Conservation (phyloP, 2,113 vertebrate genomes). For the Grantiella picta region DNA sequence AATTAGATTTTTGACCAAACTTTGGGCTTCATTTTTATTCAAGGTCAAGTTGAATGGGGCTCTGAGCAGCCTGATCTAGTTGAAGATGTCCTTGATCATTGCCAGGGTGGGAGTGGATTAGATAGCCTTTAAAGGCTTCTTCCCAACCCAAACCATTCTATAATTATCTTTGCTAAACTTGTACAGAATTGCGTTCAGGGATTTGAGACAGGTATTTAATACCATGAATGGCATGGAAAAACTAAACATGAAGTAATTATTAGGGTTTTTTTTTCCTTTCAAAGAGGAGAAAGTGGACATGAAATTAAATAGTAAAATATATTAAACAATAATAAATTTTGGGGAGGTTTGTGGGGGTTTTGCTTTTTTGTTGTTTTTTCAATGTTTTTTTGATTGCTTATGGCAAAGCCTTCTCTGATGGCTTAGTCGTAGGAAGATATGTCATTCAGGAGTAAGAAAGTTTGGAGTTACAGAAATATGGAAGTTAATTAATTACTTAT, state of each 20-base stretch:
- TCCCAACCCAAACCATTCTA: not conserved
- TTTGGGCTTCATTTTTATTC: not conserved
- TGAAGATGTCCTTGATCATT: not conserved
- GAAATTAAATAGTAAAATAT: not conserved
- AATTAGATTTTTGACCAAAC: not conserved
- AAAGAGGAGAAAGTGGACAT: not conserved
- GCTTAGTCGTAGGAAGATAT: not conserved
- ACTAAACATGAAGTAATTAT: not conserved
- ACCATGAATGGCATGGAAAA: not conserved
- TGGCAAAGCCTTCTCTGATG: not conserved
- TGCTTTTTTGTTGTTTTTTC: not conserved
- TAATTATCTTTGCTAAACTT: not conserved
- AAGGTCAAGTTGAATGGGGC: not conserved
- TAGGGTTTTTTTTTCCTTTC: not conserved
- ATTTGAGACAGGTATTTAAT: not conserved
- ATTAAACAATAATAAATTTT: not conserved
- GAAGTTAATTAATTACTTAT: not conserved
- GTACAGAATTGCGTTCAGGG: not conserved
- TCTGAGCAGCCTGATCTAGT: not conserved
- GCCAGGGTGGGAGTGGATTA: not conserved
- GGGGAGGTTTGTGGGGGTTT: accelerated
- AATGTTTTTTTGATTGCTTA: not conserved
- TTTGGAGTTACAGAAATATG: not conserved
- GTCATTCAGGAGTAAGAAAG: not conserved
- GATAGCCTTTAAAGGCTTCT: not conserved